Conservation (phyloP, 2,888 invertebrate species). For the Dione vanillae region DNA sequence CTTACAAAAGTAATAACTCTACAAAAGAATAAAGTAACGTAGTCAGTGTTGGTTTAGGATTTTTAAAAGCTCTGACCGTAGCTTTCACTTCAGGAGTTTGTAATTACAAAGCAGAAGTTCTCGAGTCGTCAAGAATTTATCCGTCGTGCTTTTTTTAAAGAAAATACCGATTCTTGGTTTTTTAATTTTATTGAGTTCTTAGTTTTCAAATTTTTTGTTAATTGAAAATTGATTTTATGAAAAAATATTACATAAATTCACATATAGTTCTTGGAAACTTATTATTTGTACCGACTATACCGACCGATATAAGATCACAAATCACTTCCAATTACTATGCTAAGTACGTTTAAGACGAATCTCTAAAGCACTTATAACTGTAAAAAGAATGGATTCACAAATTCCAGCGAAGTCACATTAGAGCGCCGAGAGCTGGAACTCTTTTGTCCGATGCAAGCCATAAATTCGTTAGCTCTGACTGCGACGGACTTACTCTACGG, state of each 20-base stretch:
- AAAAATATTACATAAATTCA: no score
- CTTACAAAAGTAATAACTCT: no score
- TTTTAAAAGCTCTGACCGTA: constrained; percentile 4
- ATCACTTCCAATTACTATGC: neutral
- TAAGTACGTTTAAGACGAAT: neutral
- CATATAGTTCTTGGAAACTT: no score
- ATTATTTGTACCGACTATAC: no score
- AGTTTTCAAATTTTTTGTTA: no score
- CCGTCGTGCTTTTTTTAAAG: neutral
- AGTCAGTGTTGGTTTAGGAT: constrained; percentile 7
- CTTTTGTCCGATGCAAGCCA: constrained; percentile 12
- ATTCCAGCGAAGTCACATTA: constrained; percentile 6
- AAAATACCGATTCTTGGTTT: neutral
- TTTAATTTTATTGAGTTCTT: no score
- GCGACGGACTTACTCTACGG: constrained; percentile 15
- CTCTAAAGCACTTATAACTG: constrained; percentile 1
- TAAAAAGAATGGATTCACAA: constrained; percentile 21
- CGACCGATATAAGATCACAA: neutral
- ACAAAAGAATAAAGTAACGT: neutral
- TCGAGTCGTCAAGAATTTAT: neutral
- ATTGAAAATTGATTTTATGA: no score
- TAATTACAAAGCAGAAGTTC: constrained; percentile 15
- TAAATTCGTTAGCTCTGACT: constrained; percentile 17
- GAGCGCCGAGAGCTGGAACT: constrained; percentile 5
- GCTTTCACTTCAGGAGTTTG: constrained; percentile 5